phyloP scores from a whole-genome alignment of 2,113 vertebrate species.

The Sigmodon hispidus region DNA sequence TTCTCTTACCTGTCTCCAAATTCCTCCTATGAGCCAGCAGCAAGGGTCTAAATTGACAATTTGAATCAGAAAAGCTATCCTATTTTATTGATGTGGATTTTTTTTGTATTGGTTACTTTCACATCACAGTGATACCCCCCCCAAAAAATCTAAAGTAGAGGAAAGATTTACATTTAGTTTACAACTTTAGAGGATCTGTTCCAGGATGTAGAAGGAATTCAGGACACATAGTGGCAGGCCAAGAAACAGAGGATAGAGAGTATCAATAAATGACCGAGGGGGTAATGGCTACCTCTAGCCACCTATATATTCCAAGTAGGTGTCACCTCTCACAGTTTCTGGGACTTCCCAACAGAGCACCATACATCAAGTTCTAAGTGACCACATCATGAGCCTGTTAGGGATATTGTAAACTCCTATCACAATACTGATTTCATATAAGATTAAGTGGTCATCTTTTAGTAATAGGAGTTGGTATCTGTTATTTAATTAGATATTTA shows the following conservation, averaged over 20 bases:
- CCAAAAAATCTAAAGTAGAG: background rate
- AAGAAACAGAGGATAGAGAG: background rate
- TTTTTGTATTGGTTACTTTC: background rate
- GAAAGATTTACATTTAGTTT: background rate
- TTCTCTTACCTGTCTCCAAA: background rate
- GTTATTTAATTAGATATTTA: background rate
- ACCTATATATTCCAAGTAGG: background rate
- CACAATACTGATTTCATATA: background rate
- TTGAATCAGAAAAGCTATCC: background rate
- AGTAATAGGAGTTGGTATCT: background rate
- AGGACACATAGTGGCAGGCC: no score
- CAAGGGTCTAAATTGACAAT: background rate
- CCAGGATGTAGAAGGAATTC: background rate
- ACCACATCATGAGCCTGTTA: no score
- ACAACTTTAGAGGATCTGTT: background rate
- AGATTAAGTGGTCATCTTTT: no score
- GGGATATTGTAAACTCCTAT: background rate
- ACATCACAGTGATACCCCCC: no score
- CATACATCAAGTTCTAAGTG: background rate
- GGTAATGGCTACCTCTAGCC: background rate
- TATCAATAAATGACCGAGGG: background rate
- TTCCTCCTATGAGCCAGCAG: background rate
- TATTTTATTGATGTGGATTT: background rate
- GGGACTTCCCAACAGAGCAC: background rate
- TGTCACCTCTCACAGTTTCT: background rate